Conservation (phyloP, 2,113 vertebrate species). For the Burhinus bistriatus region DNA sequence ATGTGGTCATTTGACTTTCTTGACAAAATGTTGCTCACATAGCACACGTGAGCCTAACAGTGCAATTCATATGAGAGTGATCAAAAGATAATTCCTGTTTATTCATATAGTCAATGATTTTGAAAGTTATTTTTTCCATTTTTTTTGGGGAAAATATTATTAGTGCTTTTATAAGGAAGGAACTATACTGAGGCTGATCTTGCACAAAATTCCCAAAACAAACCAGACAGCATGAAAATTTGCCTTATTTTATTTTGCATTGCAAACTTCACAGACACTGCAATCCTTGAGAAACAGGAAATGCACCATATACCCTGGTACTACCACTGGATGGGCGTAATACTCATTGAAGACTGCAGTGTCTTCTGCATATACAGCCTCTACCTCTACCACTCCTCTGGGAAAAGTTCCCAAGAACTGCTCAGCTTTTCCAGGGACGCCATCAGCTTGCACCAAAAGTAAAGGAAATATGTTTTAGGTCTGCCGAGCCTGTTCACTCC, state of each 20-base stretch:
- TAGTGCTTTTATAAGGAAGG: not conserved
- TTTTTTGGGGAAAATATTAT: not conserved
- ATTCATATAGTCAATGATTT: not conserved
- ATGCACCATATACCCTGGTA: not conserved
- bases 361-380: not conserved
- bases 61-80: not conserved
- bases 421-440: not conserved
- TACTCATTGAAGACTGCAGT: not conserved
- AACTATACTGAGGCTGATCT: not conserved
- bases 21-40: not conserved
- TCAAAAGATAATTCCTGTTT: not conserved
- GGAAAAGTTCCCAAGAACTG: not conserved
- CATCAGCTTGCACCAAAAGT: not conserved
- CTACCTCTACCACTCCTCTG: not conserved
- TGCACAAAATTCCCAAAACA: not conserved
- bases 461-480: not conserved
- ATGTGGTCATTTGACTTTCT: not conserved
- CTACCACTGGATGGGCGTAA: not conserved
- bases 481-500: not conserved
- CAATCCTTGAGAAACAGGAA: not conserved
- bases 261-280: not conserved
- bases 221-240: not conserved
- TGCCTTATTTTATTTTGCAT: not conserved
- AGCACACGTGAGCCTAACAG: not conserved
- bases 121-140: not conserved